Percentiles rank a stretch among this genome's conserved stretches.
Conservation (phyloP, 2,113 vertebrate genomes). For the Erythrocercus mccallii region DNA sequence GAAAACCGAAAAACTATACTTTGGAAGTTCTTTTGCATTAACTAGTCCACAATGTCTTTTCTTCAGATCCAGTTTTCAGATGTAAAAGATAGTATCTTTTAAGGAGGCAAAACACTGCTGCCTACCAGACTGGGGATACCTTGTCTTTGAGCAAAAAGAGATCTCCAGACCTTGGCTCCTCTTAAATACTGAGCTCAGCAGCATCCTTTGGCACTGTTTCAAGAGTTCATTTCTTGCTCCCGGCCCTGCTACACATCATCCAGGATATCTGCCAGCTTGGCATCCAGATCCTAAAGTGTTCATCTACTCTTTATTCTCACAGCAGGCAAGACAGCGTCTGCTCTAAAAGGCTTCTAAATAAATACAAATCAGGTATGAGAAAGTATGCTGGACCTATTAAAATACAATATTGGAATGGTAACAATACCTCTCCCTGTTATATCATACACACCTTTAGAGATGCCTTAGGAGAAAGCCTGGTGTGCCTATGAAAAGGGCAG, state of each 20-base stretch:
- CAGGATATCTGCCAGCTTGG: constrained; percentile 31
- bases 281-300: neutral
- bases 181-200: neutral
- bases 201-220: neutral
- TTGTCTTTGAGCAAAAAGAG: constrained; percentile 6
- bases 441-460: neutral
- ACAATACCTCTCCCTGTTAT: neutral
- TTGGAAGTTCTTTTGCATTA: neutral
- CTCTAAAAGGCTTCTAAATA: neutral
- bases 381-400: neutral
- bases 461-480: neutral
- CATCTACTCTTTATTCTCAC: neutral
- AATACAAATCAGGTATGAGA: neutral
- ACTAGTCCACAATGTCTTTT: neutral
- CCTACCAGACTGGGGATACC: neutral
- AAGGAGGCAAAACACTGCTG: neutral
- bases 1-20: neutral
- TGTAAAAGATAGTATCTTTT: neutral
- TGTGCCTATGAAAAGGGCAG: neutral
- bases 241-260: neutral
- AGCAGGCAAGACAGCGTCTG: neutral
- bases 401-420: neutral
- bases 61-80: neutral
- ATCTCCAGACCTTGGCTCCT: neutral
- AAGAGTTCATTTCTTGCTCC: neutral